A percentile compares a stretch with the other conserved stretches of the same genome.
Evolutionary conservation across 2,888 invertebrate species (phyloP).

Genomic region (Ichneumoninae sp.): DNA sequence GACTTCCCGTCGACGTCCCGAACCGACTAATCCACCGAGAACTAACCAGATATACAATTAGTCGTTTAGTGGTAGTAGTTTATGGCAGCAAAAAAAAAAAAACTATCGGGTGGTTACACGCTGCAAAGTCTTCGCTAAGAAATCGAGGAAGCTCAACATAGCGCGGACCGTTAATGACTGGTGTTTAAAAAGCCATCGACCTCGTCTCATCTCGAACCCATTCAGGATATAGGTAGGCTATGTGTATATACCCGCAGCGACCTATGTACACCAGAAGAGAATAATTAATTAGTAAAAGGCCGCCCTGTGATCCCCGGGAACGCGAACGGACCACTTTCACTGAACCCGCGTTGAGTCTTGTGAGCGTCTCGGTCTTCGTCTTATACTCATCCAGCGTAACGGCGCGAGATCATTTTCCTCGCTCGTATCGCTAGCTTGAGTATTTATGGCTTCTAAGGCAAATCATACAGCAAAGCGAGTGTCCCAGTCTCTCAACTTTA

Average conservation of each 20-base stretch:
- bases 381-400: conserved; percentile 2
- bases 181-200: conserved; percentile 68
- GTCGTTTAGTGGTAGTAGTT: conserved; percentile 55
- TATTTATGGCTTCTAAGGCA: not conserved
- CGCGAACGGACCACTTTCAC: conserved; percentile 65
- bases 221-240: conserved; percentile 6
- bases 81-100: conserved; percentile 7
- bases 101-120: conserved; percentile 29
- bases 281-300: conserved; percentile 67
- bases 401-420: conserved; percentile 10
- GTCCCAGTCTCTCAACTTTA: not conserved
- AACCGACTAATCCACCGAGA: conserved; percentile 53
- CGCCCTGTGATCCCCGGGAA: conserved; percentile 63
- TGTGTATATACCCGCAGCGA: conserved; percentile 48
- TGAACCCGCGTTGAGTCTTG: conserved; percentile 49
- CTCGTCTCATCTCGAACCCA: conserved; percentile 61
- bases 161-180: conserved; percentile 62
- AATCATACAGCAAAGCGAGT: not conserved
- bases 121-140: conserved; percentile 48
- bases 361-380: not conserved
- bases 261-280: conserved; percentile 60
- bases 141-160: conserved; percentile 61
- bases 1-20: conserved; percentile 53
- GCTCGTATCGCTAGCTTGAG: not conserved
- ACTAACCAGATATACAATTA: conserved; percentile 62